phyloP scores from a whole-genome alignment of 2,888 invertebrate genomes.

The Ormyrus labotus region DNA sequence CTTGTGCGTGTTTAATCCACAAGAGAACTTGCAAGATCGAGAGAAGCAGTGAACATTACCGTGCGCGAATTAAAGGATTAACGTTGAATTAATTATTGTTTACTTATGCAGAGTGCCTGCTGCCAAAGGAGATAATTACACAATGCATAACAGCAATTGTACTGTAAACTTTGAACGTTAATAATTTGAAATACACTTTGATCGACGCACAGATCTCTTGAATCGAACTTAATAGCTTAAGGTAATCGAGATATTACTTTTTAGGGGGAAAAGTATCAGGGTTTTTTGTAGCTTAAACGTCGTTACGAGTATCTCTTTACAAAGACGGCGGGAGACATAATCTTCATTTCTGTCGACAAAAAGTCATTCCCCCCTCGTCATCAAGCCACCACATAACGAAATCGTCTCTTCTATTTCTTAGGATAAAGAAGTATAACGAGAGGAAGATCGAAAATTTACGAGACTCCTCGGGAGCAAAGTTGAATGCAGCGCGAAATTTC shows the following conservation, averaged over 20 bases:
- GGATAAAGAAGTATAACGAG: conserved; percentile 6
- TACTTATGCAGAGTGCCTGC: neutral
- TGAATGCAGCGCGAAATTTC: conserved; percentile 45
- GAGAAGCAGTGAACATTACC: conserved; percentile 3
- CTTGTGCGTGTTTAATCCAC: conserved; percentile 28
- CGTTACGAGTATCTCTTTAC: too few species aligned
- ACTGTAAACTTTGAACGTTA: too few species aligned
- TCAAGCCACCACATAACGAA: conserved; percentile 33
- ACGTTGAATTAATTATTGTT: conserved; percentile 32
- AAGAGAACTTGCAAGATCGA: neutral
- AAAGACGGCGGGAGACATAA: too few species aligned
- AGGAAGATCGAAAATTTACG: conserved; percentile 44
- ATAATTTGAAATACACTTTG: too few species aligned
- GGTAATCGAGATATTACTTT: too few species aligned
- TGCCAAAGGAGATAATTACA: too few species aligned
- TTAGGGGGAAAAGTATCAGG: too few species aligned
- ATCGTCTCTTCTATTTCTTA: conserved; percentile 18
- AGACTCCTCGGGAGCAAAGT: neutral
- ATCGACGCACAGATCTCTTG: too few species aligned
- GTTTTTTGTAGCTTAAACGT: too few species aligned
- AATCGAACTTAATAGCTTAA: too few species aligned
- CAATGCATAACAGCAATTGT: too few species aligned
- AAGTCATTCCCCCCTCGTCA: neutral
- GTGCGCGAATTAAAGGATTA: conserved; percentile 27
- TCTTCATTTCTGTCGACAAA: too few species aligned